Percentiles rank a stretch among this genome's conserved stretches.
Evolutionary conservation across 2,797 vertebrate species (phyloP).

Genomic region (Brotula barbata): DNA sequence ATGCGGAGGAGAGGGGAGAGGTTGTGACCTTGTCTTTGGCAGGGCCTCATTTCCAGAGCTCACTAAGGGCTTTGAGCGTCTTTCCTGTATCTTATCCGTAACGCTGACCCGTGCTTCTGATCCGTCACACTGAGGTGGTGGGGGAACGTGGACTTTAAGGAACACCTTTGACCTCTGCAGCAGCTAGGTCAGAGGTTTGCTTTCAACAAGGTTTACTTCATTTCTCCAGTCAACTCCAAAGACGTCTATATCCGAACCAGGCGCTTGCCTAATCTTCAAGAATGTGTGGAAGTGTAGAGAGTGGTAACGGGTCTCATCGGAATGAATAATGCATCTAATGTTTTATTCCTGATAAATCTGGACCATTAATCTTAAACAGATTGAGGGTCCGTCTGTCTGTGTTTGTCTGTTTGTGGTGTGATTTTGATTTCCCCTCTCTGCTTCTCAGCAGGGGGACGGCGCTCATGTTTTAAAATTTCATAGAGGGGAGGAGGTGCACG

Average conservation of each 20-base stretch:
- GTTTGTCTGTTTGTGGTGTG: constrained; percentile 29
- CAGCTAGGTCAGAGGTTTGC: constrained; percentile 45
- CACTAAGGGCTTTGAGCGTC: constrained; percentile 16
- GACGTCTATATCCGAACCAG: constrained; percentile 45
- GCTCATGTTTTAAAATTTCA: constrained; percentile 52
- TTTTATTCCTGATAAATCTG: constrained; percentile 55
- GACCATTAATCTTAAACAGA: constrained; percentile 51
- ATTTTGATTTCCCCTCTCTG: background rate
- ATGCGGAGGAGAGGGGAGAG: constrained; percentile 31
- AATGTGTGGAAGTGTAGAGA: constrained; percentile 56
- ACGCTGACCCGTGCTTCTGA: constrained; percentile 43
- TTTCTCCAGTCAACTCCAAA: constrained; percentile 32
- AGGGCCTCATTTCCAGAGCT: constrained; percentile 46
- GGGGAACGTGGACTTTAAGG: constrained; percentile 38
- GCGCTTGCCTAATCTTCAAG: constrained; percentile 45
- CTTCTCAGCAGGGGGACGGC: constrained; percentile 13
- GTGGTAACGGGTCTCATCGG: constrained; percentile 27
- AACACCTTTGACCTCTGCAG: constrained; percentile 41
- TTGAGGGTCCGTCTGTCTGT: constrained; percentile 32
- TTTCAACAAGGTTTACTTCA: constrained; percentile 43
- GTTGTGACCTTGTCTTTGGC: constrained; percentile 66
- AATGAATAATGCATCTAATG: constrained; percentile 58
- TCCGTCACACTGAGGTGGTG: constrained; percentile 46
- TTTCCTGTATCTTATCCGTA: constrained; percentile 57
- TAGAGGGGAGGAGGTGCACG: constrained; percentile 27